Percentiles rank a stretch among this genome's conserved stretches.
These are phyloP conservation scores for Philaethria dido DNA, from an alignment of 2,888 invertebrate species.

Conservation along the genomic window DNA sequence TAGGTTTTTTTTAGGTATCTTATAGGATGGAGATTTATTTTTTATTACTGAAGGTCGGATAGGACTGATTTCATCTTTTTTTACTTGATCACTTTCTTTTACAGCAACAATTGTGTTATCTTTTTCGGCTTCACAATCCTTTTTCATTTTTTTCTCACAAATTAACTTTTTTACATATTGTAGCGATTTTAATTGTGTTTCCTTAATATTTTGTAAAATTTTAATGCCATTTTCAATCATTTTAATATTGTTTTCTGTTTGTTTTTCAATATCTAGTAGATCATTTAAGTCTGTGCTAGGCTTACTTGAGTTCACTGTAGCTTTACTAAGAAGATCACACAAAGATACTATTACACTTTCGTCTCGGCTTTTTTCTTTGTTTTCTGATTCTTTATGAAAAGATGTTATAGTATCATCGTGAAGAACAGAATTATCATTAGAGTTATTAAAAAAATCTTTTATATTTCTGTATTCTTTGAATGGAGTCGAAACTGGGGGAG, in stretches of 20 bases:
- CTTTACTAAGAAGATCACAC: slow-evolving; percentile 69
- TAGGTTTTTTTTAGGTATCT: slow-evolving; percentile 67
- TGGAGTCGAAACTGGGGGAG: slow-evolving; percentile 69
- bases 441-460: slow-evolving; percentile 64
- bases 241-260: slow-evolving; percentile 58
- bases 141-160: slow-evolving; percentile 51
- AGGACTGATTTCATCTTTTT: slow-evolving; percentile 44
- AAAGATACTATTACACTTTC: slow-evolving; percentile 71
- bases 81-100: slow-evolving; percentile 46
- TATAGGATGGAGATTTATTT: slow-evolving; percentile 67
- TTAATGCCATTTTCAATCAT: slow-evolving; percentile 61
- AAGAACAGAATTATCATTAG: slow-evolving; percentile 55
- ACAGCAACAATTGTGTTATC: slow-evolving; percentile 50
- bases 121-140: slow-evolving; percentile 44
- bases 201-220: slow-evolving; percentile 57
- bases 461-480: slow-evolving; percentile 69
- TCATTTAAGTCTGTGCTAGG: slow-evolving; percentile 57
- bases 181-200: slow-evolving; percentile 62
- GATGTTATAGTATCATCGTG: slow-evolving; percentile 67
- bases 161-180: slow-evolving; percentile 60
- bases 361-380: slow-evolving; percentile 57
- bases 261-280: slow-evolving; percentile 59
- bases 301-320: slow-evolving; percentile 55
- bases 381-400: slow-evolving; percentile 58
- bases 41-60: slow-evolving; percentile 60